Percentiles rank a stretch among this genome's conserved stretches.
These are phyloP conservation scores for Hypotaenidia okinawae DNA, from an alignment of 2,797 vertebrate species.

Conservation along the genomic window DNA sequence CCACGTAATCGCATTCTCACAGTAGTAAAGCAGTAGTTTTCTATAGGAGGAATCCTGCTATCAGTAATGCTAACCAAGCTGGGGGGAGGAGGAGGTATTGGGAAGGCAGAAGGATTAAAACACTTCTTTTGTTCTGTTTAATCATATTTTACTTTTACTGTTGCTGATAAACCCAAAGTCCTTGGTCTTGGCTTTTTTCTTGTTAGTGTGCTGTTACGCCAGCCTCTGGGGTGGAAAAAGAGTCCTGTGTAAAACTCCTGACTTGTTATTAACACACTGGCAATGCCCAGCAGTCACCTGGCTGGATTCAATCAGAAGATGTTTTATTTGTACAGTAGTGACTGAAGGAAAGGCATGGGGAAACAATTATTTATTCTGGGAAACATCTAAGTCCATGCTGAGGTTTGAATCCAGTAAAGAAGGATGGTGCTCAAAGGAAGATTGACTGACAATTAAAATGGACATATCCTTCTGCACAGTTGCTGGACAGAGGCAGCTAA, in stretches of 20 bases:
- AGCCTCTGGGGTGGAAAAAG: background rate
- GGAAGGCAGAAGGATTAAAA: background rate
- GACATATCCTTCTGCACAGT: background rate
- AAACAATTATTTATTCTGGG: slow-evolving; percentile 9
- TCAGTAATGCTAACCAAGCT: background rate
- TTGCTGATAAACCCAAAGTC: background rate
- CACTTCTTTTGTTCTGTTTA: background rate
- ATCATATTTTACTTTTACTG: background rate
- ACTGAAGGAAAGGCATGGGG: background rate
- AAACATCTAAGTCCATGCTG: background rate
- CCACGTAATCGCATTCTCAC: background rate
- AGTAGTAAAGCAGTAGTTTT: background rate
- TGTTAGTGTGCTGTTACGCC: background rate
- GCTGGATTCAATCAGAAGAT: background rate
- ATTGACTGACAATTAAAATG: background rate
- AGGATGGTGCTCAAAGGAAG: background rate
- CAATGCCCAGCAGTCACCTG: background rate
- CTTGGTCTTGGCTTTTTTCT: background rate
- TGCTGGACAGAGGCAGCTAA: background rate
- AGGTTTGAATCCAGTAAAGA: background rate
- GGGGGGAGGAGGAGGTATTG: too few species aligned
- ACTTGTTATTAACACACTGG: background rate
- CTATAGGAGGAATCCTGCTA: background rate
- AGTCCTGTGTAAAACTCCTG: background rate
- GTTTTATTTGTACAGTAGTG: background rate